Evolutionary conservation across 2,113 vertebrate species (phyloP), one percentile per base, ranked within the genome.

Genomic region (Egretta garzetta): DNA sequence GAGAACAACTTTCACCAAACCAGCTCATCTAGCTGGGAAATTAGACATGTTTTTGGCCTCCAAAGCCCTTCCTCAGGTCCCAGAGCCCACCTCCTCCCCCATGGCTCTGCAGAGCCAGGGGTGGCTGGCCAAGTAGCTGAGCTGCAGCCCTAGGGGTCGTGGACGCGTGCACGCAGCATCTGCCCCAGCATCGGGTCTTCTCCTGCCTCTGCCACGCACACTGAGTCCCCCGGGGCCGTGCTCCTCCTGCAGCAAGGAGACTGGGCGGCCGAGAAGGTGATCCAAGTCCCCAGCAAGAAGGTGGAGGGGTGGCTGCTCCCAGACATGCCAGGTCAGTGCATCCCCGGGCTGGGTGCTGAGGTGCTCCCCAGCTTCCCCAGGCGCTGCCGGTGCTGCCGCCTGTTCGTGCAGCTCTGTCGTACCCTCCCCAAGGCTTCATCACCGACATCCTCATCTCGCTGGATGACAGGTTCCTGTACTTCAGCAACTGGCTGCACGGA

Each of bases 401-500:
- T 4, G 5, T 20, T 32, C 20, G 21, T 18, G 7, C 52, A 76
- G 71, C 52, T 45, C 68, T 22, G 39, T 39, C 8, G 1, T 72
- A 4, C n/a, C 35, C 26, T 23, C 30, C 37, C 49, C 4, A 71
- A 99, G 99, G 99, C 63, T 98, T 99, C 64, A 99, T 99, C 97
- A 99, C 99, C 0, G 99, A 99, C 95, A 99, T 99, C 97, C 96
- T 99, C 93, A 94, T 99, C 92, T 99, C 99, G 5, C 85, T 99
- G 98, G 99, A 99, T 4, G 99, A 99, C 87, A 98, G 96, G 13
- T 99, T 98, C 86, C 98, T 99, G 26, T 99, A 99, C 96, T 99
- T 99, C 97, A 99, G 98, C 96, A 99, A 99, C 88, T 99, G 99
- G 99, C 70, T 99, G 20, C 99, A 99, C 0, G 99, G 99, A 13